Conservation (phyloP, 2,797 vertebrate genomes). For the Lagorchestes hirsutus region DNA sequence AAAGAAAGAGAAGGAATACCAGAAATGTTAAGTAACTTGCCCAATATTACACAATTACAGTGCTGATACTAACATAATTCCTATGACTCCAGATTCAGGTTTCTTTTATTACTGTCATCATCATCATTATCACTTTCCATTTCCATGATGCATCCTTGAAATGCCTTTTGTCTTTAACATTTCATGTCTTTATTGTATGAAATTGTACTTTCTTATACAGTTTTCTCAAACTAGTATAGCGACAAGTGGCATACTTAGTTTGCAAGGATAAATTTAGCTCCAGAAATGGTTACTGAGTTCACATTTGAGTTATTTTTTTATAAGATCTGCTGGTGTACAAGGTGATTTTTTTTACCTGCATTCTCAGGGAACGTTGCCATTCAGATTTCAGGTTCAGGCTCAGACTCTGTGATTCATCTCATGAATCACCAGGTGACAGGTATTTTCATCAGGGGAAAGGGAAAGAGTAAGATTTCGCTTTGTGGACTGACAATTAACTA, state of each 20-base stretch:
- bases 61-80: background rate
- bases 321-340: conserved; percentile 45
- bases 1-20: background rate
- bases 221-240: background rate
- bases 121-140: background rate
- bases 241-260: background rate
- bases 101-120: background rate
- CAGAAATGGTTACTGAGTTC: background rate
- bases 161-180: background rate
- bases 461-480: background rate
- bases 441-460: background rate
- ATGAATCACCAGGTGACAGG: conserved; percentile 11
- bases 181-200: background rate
- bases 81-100: background rate
- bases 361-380: background rate
- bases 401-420: conserved; percentile 18
- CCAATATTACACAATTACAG: background rate
- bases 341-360: conserved; percentile 11
- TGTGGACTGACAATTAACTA: background rate
- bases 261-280: background rate
- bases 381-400: background rate
- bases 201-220: background rate
- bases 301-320: background rate
- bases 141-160: background rate
- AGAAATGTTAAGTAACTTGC: background rate